These are phyloP conservation scores for Drosophila longiperda DNA, from an alignment of 2,888 invertebrate genomes.

Conservation along the genomic window DNA sequence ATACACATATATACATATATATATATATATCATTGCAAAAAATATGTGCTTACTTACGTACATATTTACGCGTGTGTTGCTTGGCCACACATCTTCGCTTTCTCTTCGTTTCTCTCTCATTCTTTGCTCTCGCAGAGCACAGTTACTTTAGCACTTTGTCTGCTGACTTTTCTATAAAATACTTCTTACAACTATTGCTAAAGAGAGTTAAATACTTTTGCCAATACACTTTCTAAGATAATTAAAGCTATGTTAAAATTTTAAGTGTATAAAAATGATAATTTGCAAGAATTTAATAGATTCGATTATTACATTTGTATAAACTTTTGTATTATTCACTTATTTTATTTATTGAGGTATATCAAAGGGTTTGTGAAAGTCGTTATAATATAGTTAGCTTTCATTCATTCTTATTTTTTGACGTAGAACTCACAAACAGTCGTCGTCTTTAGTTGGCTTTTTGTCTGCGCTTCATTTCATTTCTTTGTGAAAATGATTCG, in stretches of 20 bases:
- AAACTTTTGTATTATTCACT: background rate
- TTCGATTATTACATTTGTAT: background rate
- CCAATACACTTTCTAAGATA: conserved; percentile 15
- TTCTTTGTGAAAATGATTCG: conserved; percentile 74
- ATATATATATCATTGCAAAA: conserved; percentile 6
- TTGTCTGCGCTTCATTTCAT: conserved; percentile 76
- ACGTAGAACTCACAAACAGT: conserved; percentile 41
- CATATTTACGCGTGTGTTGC: conserved; percentile 14
- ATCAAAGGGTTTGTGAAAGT: conserved; percentile 1
- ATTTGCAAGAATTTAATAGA: background rate
- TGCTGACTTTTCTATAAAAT: conserved; percentile 41
- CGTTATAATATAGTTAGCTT: background rate
- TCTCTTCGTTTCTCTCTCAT: background rate
- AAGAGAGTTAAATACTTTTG: conserved; percentile 35
- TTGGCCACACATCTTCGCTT: conserved; percentile 11
- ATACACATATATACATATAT: conserved; percentile 6
- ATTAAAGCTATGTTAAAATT: background rate
- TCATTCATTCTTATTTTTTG: conserved; percentile 5
- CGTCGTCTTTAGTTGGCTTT: conserved; percentile 47
- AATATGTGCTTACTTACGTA: conserved; percentile 10
- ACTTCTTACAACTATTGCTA: conserved; percentile 34
- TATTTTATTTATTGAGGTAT: background rate
- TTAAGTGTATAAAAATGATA: background rate
- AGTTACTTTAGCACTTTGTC: conserved; percentile 44
- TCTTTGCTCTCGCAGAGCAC: background rate